Conservation (phyloP, 2,888 invertebrate genomes). For the Cartodere bifasciata region DNA sequence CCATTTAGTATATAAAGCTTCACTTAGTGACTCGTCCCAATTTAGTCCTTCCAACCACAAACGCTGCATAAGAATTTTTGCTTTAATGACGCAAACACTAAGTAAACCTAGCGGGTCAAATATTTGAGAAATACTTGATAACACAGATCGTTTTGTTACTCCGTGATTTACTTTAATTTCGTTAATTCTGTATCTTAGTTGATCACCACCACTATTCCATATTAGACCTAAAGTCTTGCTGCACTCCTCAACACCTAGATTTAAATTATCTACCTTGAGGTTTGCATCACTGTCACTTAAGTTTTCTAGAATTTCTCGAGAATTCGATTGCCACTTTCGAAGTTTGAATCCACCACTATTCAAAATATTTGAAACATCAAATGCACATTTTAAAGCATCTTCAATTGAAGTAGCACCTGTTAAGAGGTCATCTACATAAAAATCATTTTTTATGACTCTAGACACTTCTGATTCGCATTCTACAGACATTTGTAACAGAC, state of each 20-base stretch:
- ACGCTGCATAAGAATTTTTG: slow-evolving; percentile 14
- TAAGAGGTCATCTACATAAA: slow-evolving; percentile 11
- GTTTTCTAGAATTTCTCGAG: neutral
- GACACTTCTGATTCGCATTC: slow-evolving; percentile 5
- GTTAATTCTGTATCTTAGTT: slow-evolving; percentile 4
- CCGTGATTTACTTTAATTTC: neutral
- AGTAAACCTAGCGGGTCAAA: slow-evolving; percentile 16
- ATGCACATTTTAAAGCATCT: slow-evolving; percentile 10
- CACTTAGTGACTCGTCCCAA: slow-evolving; percentile 8
- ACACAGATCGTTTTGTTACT: slow-evolving; percentile 10
- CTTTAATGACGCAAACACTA: slow-evolving; percentile 12
- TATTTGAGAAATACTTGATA: slow-evolving; percentile 14
- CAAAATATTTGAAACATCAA: slow-evolving; percentile 7
- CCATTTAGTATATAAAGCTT: slow-evolving; percentile 7
- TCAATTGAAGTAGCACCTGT: slow-evolving; percentile 8
- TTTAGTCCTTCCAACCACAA: slow-evolving; percentile 12
- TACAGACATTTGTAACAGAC: slow-evolving; percentile 7
- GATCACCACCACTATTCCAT: slow-evolving; percentile 10
- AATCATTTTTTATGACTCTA: slow-evolving; percentile 6
- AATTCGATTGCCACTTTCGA: slow-evolving; percentile 1
- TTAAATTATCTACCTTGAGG: no score
- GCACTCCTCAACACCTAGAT: neutral
- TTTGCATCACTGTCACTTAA: no score
- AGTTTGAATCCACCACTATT: slow-evolving; percentile 10
- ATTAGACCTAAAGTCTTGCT: slow-evolving; percentile 12